Evolutionary conservation across 2,113 vertebrate species (phyloP), one percentile per base, ranked within the genome.

Genomic region (Promerops cafer): DNA sequence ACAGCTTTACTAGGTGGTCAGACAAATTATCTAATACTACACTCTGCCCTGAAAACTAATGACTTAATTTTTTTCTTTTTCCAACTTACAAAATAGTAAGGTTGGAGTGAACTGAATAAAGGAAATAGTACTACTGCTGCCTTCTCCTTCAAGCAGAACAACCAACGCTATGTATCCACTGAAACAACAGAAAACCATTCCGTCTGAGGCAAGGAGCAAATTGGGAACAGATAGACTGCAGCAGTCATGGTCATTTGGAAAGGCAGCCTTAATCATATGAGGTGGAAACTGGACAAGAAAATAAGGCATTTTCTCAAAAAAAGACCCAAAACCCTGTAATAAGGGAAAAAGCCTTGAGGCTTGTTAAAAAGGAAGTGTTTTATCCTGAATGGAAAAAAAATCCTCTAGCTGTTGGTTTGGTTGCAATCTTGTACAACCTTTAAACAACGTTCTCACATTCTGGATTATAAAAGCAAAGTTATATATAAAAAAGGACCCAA

Each of bases 11-110:
- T 64, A 53, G 76, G 49, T 8, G 8, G 53, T 53, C 49, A 60
- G 57, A 64, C 37, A 79, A 90, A 85, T 30, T 19, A 85, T 72
- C 44, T 54, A 66, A 17, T 44, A 47, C 21, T 57, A 50, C 19
- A 77, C 42, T 61, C 28, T 87, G 50, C 19, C 44, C 56, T 59
- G 89, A 63, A 83, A 86, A 68, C 9, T 3, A 19, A 28, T 20
- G 3, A 18, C 6, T 37, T 37, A 28, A 1, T 4, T 39, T 13
- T 20, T 16, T 13, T 16, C 4, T 22, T 28, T 16, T 10, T 6
- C 20, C 13, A 37, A 0, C 63, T 85, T 85, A 57, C 18, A 39
- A n/a, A 86, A 84, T 54, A 66, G n/a, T 44, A 85, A 59, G 37
- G n/a, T 49, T 33, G 47, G 30, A 37, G 22, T 6, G 30, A 80